Evolutionary conservation across 2,797 vertebrate species (phyloP).

Genomic region (Labeo calbasu): DNA sequence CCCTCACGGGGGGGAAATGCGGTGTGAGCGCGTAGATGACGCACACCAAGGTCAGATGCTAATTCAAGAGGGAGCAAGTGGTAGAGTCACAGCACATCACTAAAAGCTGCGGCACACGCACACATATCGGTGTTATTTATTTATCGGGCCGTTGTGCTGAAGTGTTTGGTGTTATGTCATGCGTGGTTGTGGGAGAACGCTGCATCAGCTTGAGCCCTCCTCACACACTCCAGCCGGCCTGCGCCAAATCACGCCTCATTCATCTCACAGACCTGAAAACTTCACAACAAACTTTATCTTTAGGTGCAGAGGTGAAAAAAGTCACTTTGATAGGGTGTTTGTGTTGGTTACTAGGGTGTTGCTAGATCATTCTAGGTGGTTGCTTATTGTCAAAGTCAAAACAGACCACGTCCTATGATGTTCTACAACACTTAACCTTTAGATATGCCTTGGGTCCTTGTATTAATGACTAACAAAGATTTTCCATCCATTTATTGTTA

Average conservation of each 20-base stretch:
- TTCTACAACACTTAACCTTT: neutral
- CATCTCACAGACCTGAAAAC: constrained; percentile 48
- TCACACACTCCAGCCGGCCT: constrained; percentile 16
- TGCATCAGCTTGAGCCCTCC: constrained; percentile 57
- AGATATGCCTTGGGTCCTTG: neutral
- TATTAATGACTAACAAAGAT: neutral
- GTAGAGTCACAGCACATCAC: constrained; percentile 42
- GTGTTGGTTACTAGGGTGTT: neutral
- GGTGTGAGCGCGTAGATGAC: constrained; percentile 32
- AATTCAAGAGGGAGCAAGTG: constrained; percentile 51
- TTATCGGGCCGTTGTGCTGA: constrained; percentile 32
- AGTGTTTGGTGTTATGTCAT: constrained; percentile 49
- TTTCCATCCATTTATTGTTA: neutral
- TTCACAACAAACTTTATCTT: constrained; percentile 26
- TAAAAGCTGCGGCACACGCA: constrained; percentile 18
- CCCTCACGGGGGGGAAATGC: constrained; percentile 18
- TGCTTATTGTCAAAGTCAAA: neutral
- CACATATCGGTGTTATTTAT: constrained; percentile 8
- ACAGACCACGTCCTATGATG: neutral
- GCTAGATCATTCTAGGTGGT: neutral
- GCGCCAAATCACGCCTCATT: constrained; percentile 52
- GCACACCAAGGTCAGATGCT: constrained; percentile 61
- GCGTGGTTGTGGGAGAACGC: constrained; percentile 41
- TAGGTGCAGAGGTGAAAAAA: too few species aligned
- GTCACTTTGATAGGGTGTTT: neutral